Evolutionary conservation across 2,888 invertebrate genomes (phyloP), one percentile per base, ranked within the genome.

Genomic region (Abrostola triplasia): DNA sequence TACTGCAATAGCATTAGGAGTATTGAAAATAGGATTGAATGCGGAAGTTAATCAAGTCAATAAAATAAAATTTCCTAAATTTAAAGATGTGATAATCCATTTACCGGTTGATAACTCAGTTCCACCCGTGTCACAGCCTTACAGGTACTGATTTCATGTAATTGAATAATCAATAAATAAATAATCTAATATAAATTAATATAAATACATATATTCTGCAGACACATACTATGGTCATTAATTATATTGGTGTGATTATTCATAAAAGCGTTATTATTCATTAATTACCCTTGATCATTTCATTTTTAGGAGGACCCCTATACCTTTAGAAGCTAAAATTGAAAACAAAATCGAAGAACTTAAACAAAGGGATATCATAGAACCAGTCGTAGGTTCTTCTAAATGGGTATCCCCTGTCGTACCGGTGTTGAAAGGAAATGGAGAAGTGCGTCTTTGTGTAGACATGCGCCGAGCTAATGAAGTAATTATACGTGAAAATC

Each of bases 31-130:
- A 1, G 66, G 67, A 11, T 9, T 64, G 35, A 48, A 48, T 48
- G n/a, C 8, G 12, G 38, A 44, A 8, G 35, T 61, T n/a, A 56
- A 61, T 50, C 44, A 36, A 51, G 12, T 61, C 7, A 37, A 55
- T 1, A 36, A 5, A 5, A 24, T 12, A 79, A 13, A 6, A 2
- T 88, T 64, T 81, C 84, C 70, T 7, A 69, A 73, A 56, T 59
- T 67, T 6, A 74, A 72, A 49, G 58, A 60, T 53, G 51, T 67
- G 0, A 13, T 36, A 24, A 37, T 73, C 6, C 50, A 65, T 11
- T 61, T 64, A 11, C 62, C 66, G 6, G 65, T 69, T 13, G 59
- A 75, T 49, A 13, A 55, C 9, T 53, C 62, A 6, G 12, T 56
- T 5, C 56, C 53, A 41, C 73, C 72, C 0, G 57, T 73, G 2